Evolutionary conservation across 2,797 vertebrate genomes (phyloP), one percentile per base, ranked within the genome.

Genomic region (Spea hammondii): DNA sequence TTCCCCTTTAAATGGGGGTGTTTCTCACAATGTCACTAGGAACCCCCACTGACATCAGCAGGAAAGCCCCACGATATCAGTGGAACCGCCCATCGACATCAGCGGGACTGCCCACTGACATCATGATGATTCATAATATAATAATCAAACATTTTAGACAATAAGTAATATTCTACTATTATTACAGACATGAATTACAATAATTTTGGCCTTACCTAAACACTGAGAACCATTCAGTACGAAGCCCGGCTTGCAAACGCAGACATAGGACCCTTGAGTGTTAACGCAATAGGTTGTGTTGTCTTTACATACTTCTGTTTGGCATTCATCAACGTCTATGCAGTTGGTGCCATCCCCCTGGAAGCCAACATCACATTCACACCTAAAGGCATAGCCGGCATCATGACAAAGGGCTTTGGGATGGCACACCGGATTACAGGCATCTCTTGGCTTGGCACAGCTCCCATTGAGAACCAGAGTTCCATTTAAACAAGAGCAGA

Each of bases 401-500:
- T 0, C 82, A 87, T 94, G 93, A 81, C 94, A 95, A 45, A 95
- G 87, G 2, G 91, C 93, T 2, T 81, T 77, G 12, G 4, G 68
- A 83, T 93, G 89, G 85, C 94, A 95, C 9, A 76, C 13, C 5
- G 93, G 93, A 17, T 78, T 50, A 48, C 94, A 95, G 46, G 82
- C 11, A 0, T 13, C 74, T 76, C 78, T 88, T 49, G 92, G 93
- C 47, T 65, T 13, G 68, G 82, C 83, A 66, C 94, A 95, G 49
- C 84, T 87, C 65, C 84, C 82, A 32, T 91, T 92, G 4, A 80
- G 78, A 8, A 84, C 88, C 60, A 94, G 68, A 0, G 91, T 93
- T 12, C 93, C 92, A 70, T 95, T 94, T 70, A 92, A 80, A 84
- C 94, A 95, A 1, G 94, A 94, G 80, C 94, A 95, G 64, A 94